A percentile compares a stretch with the other conserved stretches of the same genome.
Conservation (phyloP, 2,888 invertebrate species). For the Ferrisia virgata region DNA sequence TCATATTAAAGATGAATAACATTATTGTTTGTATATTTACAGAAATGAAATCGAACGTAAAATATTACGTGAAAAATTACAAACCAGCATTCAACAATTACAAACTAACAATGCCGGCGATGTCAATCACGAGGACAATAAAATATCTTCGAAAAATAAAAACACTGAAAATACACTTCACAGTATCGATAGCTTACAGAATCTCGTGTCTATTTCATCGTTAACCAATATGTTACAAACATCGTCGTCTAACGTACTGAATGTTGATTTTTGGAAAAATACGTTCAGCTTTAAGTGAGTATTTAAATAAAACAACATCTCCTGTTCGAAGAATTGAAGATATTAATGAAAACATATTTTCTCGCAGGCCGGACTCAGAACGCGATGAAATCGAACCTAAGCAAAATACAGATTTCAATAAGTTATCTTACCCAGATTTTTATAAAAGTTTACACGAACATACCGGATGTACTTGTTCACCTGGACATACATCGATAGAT, state of each 20-base stretch:
- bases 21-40: neutral
- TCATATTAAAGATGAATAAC: neutral
- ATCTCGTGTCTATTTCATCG: slow-evolving; percentile 18
- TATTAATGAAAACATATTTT: neutral
- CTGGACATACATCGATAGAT: neutral
- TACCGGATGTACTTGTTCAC: neutral
- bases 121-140: neutral
- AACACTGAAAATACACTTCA: neutral
- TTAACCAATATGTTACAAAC: slow-evolving; percentile 36
- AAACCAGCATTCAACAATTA: slow-evolving; percentile 1
- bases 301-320: neutral
- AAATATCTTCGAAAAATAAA: neutral
- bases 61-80: neutral
- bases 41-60: slow-evolving; percentile 38
- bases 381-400: neutral
- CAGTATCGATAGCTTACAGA: slow-evolving; percentile 1
- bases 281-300: slow-evolving; percentile 25
- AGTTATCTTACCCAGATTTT: slow-evolving; percentile 33
- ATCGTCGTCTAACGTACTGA: slow-evolving; percentile 22
- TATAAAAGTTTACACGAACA: slow-evolving; percentile 16
- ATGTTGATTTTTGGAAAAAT: slow-evolving; percentile 39
- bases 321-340: neutral
- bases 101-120: neutral
- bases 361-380: neutral
- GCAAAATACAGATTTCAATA: neutral